These are phyloP conservation scores for Myotis davidii DNA, from an alignment of 2,113 vertebrate genomes.

Conservation along the genomic window DNA sequence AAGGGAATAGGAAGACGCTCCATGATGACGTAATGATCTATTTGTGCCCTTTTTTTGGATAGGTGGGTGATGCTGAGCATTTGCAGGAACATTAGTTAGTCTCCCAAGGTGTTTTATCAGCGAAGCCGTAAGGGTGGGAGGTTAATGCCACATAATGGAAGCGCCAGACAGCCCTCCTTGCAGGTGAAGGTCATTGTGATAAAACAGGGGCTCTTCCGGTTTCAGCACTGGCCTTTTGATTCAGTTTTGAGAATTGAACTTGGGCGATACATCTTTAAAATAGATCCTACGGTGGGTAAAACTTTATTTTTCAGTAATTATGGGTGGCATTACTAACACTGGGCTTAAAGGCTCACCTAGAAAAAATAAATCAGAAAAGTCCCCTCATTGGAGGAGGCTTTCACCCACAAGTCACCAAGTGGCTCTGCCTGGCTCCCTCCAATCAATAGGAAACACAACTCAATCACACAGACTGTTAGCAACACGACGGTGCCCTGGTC, in stretches of 20 bases:
- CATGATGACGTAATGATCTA: neutral
- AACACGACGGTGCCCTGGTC: neutral
- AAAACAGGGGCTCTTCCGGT: neutral
- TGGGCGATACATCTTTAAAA: neutral
- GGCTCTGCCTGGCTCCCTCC: neutral
- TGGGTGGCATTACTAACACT: neutral
- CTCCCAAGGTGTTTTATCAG: neutral
- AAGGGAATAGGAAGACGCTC: neutral
- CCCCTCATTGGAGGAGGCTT: neutral
- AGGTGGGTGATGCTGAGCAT: neutral
- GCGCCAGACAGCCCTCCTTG: neutral
- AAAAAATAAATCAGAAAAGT: neutral
- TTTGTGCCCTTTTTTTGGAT: neutral
- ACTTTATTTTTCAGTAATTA: constrained; percentile 7
- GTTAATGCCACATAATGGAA: neutral
- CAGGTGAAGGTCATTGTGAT: neutral
- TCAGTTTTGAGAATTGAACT: neutral
- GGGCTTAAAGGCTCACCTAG: neutral
- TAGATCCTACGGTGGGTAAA: neutral
- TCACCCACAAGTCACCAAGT: neutral
- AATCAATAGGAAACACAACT: neutral
- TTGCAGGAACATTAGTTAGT: neutral
- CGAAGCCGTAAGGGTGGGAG: neutral
- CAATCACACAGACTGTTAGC: neutral
- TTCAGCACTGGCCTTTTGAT: neutral